Percentiles rank a stretch among this genome's conserved stretches.
Evolutionary conservation across 2,888 invertebrate genomes (phyloP).

Genomic region (Andrena flavipes): DNA sequence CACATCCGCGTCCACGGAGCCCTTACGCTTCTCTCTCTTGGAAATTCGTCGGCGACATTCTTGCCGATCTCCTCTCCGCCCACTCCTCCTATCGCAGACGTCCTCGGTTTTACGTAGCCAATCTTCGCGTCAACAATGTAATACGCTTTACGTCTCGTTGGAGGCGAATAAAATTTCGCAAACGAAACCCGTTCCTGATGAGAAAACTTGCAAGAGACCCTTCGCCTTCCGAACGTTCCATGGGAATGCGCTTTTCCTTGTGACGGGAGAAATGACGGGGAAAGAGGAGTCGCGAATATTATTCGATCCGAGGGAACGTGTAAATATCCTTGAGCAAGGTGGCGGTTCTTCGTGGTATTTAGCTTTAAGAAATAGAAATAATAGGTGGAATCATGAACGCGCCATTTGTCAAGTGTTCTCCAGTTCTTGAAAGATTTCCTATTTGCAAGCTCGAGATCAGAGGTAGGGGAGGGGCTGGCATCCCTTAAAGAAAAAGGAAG

Average conservation of each 20-base stretch:
- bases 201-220: conserved; percentile 55
- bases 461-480: too few relatives aligned
- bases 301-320: background rate
- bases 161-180: conserved; percentile 69
- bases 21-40: conserved; percentile 47
- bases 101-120: conserved; percentile 70
- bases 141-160: conserved; percentile 64
- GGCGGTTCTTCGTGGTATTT: too few relatives aligned
- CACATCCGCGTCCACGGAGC: conserved; percentile 30
- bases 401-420: too few relatives aligned
- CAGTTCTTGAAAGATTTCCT: too few relatives aligned
- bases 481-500: too few relatives aligned
- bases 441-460: too few relatives aligned
- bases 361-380: too few relatives aligned
- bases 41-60: conserved; percentile 66
- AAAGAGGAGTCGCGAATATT: background rate
- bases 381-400: too few relatives aligned
- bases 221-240: background rate
- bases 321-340: too few relatives aligned
- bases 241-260: background rate
- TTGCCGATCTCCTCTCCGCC: conserved; percentile 54
- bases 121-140: conserved; percentile 72
- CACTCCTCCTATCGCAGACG: conserved; percentile 29
- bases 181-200: conserved; percentile 60
- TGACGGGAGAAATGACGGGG: background rate